These are phyloP conservation scores for Oplegnathus fasciatus DNA, from an alignment of 2,113 vertebrate species.

Conservation along the genomic window DNA sequence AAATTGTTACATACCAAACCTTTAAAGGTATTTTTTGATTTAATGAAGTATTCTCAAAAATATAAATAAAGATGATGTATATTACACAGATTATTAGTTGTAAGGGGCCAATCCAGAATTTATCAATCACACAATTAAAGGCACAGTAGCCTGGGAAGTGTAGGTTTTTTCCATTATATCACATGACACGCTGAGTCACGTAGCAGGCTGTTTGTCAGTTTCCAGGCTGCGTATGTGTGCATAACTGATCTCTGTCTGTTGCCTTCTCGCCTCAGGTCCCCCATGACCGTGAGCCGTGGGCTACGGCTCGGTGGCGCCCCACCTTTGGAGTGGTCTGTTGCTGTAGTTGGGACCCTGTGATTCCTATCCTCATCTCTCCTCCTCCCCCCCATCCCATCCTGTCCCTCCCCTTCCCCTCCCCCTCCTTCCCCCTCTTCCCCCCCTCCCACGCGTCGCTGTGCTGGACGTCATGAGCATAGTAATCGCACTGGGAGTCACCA, in stretches of 20 bases:
- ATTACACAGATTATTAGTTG: background rate
- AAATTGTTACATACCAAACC: too few species aligned
- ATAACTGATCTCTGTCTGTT: constrained; percentile 12
- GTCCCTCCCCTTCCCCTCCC: constrained; percentile 70
- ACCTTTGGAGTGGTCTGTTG: constrained; percentile 92
- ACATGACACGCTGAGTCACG: constrained; percentile 18
- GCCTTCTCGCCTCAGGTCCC: constrained; percentile 86
- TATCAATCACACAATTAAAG: background rate
- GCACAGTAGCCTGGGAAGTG: background rate
- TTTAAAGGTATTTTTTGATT: background rate
- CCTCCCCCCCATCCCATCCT: constrained; percentile 84
- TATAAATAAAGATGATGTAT: background rate
- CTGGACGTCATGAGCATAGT: constrained; percentile 99
- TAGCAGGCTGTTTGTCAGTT: background rate
- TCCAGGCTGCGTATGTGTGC: background rate
- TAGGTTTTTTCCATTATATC: constrained; percentile 6
- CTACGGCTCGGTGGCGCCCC: constrained; percentile 93
- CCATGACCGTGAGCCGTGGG: constrained; percentile 96
- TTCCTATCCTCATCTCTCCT: constrained; percentile 88
- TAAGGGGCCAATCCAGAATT: background rate
- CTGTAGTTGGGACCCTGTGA: constrained; percentile 94
- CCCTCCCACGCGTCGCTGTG: constrained; percentile 86
- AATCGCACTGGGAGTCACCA: constrained; percentile 99
- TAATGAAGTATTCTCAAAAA: background rate
- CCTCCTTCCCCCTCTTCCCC: constrained; percentile 78